Conservation (phyloP, 2,113 vertebrate species). For the Pteruthius melanotis region DNA sequence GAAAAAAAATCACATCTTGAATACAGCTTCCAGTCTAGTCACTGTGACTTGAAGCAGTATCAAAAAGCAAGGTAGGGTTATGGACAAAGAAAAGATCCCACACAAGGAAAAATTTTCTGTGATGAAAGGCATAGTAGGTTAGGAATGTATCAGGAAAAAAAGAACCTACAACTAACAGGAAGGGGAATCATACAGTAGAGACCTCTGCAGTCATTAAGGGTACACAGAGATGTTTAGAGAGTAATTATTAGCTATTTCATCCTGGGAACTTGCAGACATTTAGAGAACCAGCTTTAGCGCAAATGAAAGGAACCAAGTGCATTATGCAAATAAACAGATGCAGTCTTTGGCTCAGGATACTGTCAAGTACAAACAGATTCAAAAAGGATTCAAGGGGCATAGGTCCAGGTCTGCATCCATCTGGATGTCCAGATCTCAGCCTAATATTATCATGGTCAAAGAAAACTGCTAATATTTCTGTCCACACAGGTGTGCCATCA, state of each 20-base stretch:
- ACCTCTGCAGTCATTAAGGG: not conserved
- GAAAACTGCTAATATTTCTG: not conserved
- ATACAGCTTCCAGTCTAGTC: not conserved
- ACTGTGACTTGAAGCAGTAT: not conserved
- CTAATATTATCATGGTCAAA: not conserved
- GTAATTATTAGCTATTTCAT: not conserved
- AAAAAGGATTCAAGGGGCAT: rapidly evolving
- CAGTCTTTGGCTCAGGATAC: not conserved
- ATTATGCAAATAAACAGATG: not conserved
- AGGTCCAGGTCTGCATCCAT: not conserved
- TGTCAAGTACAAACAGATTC: not conserved
- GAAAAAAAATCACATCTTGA: not conserved
- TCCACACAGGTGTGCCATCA: no score
- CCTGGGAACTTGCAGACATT: not conserved
- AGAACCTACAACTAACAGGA: not conserved
- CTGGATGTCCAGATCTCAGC: not conserved
- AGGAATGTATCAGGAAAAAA: not conserved
- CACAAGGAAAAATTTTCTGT: rapidly evolving
- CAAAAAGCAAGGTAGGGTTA: not conserved
- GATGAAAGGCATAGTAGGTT: not conserved
- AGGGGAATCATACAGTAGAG: not conserved
- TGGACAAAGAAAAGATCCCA: not conserved
- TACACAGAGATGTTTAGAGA: not conserved
- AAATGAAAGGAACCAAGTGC: rapidly evolving
- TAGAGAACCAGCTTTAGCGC: not conserved